Base-by-base conservation (phyloP, 1,140 invertebrate genomes). In the Diplogasteroides magnus region DNA sequence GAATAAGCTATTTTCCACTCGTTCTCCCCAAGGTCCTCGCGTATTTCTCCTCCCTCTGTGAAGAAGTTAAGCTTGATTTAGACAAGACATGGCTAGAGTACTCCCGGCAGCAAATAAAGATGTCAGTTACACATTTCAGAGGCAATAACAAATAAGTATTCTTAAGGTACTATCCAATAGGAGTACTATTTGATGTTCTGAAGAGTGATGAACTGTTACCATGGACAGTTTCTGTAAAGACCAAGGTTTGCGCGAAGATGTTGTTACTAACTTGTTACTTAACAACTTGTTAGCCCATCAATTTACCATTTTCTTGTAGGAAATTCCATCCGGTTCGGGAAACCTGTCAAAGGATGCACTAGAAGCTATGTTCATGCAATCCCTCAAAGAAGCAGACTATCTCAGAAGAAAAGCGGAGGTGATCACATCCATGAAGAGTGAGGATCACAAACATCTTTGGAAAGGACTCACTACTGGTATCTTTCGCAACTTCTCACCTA, bases 401-500 rank as follows among this genome's bases (percentile, higher is more conserved):
- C 62, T 67, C 2, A 67, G 56, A 31, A 29, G 56, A 56, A 29
- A 55, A 63, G 65, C 29, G 14, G n/a, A 57, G n/a, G 62, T 67
- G n/a, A 65, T 67, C 2, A 55, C 31, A 15, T 56, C 28, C 6
- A 57, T 67, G 31, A 23, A 60, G 65, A 29, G 26, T 26, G 29
- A 55, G n/a, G 65, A 67, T 63, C 65, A 67, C 31, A 61, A 63
- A 23, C 65, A 67, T 32, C 31, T 67, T 2, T 67, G 65, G 65
- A 37, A 14, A 19, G 31, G 57, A 23, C 48, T 67, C 27, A 13
- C 19, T 32, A 14, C 61, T n/a, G 48, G 48, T 63, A 62, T 62
- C 26, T 67, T 3, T 27, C n/a, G n/a, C n/a, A 27, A 11, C 29
- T 31, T 61, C n/a, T 11, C n/a, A 11, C 60, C 26, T 11, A 27